Base-by-base conservation (phyloP, 2,113 vertebrate species). In the Onychostoma macrolepis region DNA sequence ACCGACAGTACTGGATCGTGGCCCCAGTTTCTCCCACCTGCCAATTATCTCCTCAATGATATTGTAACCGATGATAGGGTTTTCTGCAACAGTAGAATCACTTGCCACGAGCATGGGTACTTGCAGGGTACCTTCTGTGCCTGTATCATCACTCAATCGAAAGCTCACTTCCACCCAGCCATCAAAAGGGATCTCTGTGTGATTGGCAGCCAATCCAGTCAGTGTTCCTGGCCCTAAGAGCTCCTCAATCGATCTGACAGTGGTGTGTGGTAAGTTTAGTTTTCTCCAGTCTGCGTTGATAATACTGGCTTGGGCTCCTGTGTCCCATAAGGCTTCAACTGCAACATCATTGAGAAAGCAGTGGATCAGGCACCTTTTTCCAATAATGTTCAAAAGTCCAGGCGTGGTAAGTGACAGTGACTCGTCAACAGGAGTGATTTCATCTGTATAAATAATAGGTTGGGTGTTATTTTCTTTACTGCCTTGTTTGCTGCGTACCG, bases 321-420 rank as follows among this genome's bases (percentile, higher is more conserved):
- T 87, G 56, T 84, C 80, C 74, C 82, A 80, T 6, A 72, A 11
- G 1, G 56, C 71, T 24, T 84, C 80, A 11, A 78, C 56, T 3
- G 56, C 0, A 2, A 65, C 8, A 6, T 45, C 26, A 28, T 84
- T 56, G 2, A 87, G 12, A 26, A 6, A 4, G 12, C 71, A 78
- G 3, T 76, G 9, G 5, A 78, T 11, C 6, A 83, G 19, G 26
- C 93, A 93, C 90, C 91, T 92, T 92, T 93, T 91, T 88, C 26
- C 26, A 15, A 30, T 26, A 7, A 69, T 15, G 28, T 33, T 67
- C 11, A 69, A 30, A 0, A 69, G 13, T 15, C 28, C 26, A n/a
- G 21, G 24, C 9, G 24, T n/a, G 58, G 15, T 19, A 0, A 19
- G 0, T 4, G 8, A 63, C 61, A 63, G 61, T 26, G n/a, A 63